Base-by-base conservation (phyloP, 2,113 vertebrate genomes). In the Pungitius pungitius region DNA sequence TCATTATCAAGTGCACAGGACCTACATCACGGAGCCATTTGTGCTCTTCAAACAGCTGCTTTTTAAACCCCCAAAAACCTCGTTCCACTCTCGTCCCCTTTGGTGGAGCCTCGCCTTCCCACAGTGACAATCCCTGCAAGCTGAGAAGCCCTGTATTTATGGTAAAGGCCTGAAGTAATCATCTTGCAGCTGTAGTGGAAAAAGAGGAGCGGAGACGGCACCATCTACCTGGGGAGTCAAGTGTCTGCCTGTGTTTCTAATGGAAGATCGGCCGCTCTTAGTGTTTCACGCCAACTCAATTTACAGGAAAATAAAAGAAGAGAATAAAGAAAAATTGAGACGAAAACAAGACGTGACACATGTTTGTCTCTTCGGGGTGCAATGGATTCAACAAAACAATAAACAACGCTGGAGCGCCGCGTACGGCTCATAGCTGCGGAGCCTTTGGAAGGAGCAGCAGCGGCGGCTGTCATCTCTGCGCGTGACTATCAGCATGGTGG, bases 1-100 rank as follows among this genome's bases (percentile, higher is more conserved):
- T 93, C 87, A 93, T 92, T 91, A 93, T 87, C 74, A 87, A 83
- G 87, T 79, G 81, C 80, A 84, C 67, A 81, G 73, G 85, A 87
- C 84, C 87, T 74, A 79, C 89, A 91, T 91, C 72, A 78, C 66
- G 76, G 79, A 88, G 63, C 81, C 76, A 78, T 93, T 93, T 88
- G 91, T 68, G 42, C 61, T 73, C 74, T 76, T 70, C 76, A 85
- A 87, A 88, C 92, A 93, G 91, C 88, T 93, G 92, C 81, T 87
- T 87, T 78, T 72, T 49, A 63, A 63, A 69, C 75, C 69, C n/a
- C 80, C 55, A 68, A 74, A 84, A 86, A 79, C 68, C 78, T 43
- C 85, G 89, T 87, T 87, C 83, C 86, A 75, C 75, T 82, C 73
- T 85, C 84, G 78, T 81, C 68, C 62, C 43, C 61, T 85, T 81